Evolutionary conservation across 2,797 vertebrate genomes (phyloP).

Genomic region (Leuciscus waleckii): DNA sequence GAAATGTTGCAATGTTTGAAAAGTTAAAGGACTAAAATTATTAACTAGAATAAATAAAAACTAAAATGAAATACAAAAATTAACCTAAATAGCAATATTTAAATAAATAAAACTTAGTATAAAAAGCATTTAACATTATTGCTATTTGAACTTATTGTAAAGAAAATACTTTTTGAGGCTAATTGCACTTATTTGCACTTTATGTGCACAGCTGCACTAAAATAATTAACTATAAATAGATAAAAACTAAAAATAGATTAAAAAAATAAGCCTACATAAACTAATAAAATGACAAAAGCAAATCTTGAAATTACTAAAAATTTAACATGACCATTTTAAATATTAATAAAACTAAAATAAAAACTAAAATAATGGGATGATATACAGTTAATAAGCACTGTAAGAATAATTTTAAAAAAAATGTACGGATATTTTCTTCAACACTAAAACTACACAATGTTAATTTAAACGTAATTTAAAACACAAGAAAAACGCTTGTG

Average conservation of each 20-base stretch:
- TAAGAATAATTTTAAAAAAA: neutral
- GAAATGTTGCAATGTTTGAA: neutral
- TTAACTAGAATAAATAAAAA: neutral
- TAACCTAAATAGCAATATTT: neutral
- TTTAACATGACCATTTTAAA: no score
- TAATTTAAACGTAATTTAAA: neutral
- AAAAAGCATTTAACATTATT: no score
- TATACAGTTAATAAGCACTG: neutral
- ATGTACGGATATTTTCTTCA: neutral
- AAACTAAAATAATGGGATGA: no score
- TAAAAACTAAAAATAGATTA: neutral
- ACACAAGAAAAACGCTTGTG: neutral
- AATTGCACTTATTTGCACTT: neutral
- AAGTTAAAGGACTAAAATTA: neutral
- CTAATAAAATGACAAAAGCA: no score
- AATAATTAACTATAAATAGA: neutral
- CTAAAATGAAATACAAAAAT: neutral
- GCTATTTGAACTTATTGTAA: neutral
- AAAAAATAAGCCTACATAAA: neutral
- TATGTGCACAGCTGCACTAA: neutral
- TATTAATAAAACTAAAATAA: no score
- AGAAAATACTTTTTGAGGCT: no score
- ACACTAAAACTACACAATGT: neutral
- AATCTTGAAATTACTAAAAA: neutral
- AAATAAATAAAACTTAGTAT: no score